phyloP scores from a whole-genome alignment of 2,888 invertebrate species.

The Leucophenga maculata region DNA sequence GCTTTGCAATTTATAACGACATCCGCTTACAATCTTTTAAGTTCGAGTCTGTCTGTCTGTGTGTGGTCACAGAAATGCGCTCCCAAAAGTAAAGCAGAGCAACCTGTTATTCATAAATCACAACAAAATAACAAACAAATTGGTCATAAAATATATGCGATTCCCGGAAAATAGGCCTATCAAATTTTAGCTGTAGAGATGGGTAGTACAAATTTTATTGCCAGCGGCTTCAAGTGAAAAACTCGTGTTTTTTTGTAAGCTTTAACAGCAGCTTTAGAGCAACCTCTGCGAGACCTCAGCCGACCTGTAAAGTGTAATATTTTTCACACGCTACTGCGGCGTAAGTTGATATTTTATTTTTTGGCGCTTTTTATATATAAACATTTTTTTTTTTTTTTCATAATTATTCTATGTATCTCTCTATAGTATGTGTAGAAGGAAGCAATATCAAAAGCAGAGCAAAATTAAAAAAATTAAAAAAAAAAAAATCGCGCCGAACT shows the following conservation, averaged over 20 bases:
- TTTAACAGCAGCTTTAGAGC: constrained; percentile 49
- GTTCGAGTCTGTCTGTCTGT: not conserved
- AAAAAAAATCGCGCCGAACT: not conserved
- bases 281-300: constrained; percentile 37
- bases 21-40: constrained; percentile 54
- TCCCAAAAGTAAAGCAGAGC: not conserved
- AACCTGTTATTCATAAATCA: constrained; percentile 48
- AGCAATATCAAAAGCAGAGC: not conserved
- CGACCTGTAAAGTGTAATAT: constrained; percentile 32
- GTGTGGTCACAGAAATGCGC: constrained; percentile 18
- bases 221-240: not conserved
- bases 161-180: constrained; percentile 13
- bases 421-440: not conserved
- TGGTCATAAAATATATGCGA: constrained; percentile 7
- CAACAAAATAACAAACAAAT: constrained; percentile 31
- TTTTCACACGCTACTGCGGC: constrained; percentile 54
- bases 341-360: constrained; percentile 52
- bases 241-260: constrained; percentile 40
- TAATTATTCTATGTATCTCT: constrained; percentile 40
- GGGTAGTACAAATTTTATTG: constrained; percentile 48
- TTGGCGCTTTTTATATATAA: constrained; percentile 43
- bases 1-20: constrained; percentile 51
- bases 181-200: constrained; percentile 18
- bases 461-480: constrained; percentile 1
- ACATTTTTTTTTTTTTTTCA: constrained; percentile 61